Conservation (phyloP, 2,888 invertebrate genomes). For the Xanthorhoe spadicearia region DNA sequence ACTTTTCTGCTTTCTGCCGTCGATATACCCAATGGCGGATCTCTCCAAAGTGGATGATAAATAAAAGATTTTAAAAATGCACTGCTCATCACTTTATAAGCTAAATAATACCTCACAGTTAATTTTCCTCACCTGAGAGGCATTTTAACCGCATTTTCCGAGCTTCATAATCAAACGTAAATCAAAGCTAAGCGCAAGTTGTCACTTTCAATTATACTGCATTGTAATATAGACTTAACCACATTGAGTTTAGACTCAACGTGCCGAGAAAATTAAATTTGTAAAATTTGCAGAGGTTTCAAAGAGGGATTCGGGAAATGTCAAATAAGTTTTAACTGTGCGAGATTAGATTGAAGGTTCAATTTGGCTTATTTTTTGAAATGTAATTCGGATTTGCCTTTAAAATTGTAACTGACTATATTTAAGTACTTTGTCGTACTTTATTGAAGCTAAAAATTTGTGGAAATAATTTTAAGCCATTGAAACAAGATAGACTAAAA, state of each 20-base stretch:
- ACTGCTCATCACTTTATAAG: not conserved
- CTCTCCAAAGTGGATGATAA: too few relatives aligned
- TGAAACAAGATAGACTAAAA: too few relatives aligned
- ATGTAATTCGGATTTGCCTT: too few relatives aligned
- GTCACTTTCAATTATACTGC: not conserved
- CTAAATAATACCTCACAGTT: conserved; percentile 10
- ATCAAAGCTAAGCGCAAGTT: not conserved
- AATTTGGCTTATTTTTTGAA: not conserved
- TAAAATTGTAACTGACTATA: too few relatives aligned
- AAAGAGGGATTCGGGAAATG: not conserved
- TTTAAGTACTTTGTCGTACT: too few relatives aligned
- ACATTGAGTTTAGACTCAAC: not conserved
- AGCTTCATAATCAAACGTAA: conserved; percentile 15
- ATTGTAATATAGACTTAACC: not conserved
- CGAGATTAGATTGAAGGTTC: not conserved
- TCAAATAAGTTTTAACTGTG: not conserved
- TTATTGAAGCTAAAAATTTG: too few relatives aligned
- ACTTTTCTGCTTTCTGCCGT: too few relatives aligned
- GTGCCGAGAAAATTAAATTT: not conserved
- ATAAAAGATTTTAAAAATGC: not conserved
- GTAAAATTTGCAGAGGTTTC: not conserved
- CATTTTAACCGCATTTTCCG: conserved; percentile 18
- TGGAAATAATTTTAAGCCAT: too few relatives aligned
- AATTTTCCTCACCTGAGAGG: conserved; percentile 4
- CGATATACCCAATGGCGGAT: too few relatives aligned